phyloP scores from a whole-genome alignment of 64 coral and sea anemone species.

The Pachyseris speciosa region DNA sequence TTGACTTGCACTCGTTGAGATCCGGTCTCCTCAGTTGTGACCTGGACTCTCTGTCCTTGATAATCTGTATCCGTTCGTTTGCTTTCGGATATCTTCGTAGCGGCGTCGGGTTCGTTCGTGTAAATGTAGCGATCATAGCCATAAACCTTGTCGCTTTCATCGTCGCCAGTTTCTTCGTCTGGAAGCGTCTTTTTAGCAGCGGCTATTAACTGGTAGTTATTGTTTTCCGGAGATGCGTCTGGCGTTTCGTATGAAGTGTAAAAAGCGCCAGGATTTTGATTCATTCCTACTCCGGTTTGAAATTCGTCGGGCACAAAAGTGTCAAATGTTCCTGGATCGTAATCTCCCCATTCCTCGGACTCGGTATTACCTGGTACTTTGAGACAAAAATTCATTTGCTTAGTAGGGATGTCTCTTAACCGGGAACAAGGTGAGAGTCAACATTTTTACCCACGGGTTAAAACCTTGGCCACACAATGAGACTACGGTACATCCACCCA shows the following conservation, averaged over 20 bases:
- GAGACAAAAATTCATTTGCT: background rate
- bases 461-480: too few relatives aligned
- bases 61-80: slow-evolving; percentile 69
- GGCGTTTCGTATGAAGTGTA: slow-evolving; percentile 7
- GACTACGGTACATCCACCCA: too few relatives aligned
- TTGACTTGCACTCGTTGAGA: slow-evolving; percentile 99
- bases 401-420: background rate
- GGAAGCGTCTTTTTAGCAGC: slow-evolving; percentile 24
- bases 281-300: slow-evolving; percentile 23
- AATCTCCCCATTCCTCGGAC: background rate
- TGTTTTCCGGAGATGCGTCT: background rate
- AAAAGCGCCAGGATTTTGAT: slow-evolving; percentile 1
- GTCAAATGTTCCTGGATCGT: slow-evolving; percentile 25
- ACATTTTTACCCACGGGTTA: too few relatives aligned
- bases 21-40: slow-evolving; percentile 93
- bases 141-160: slow-evolving; percentile 84
- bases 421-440: too few relatives aligned
- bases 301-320: background rate
- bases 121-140: slow-evolving; percentile 85
- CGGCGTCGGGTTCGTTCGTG: slow-evolving; percentile 26
- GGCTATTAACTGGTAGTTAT: background rate
- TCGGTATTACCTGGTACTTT: slow-evolving; percentile 15
- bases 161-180: slow-evolving; percentile 41
- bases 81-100: slow-evolving; percentile 31
- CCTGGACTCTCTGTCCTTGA: slow-evolving; percentile 89